Evolutionary conservation across 2,797 vertebrate species (phyloP).

Genomic region (Coranthus polyacanthus): DNA sequence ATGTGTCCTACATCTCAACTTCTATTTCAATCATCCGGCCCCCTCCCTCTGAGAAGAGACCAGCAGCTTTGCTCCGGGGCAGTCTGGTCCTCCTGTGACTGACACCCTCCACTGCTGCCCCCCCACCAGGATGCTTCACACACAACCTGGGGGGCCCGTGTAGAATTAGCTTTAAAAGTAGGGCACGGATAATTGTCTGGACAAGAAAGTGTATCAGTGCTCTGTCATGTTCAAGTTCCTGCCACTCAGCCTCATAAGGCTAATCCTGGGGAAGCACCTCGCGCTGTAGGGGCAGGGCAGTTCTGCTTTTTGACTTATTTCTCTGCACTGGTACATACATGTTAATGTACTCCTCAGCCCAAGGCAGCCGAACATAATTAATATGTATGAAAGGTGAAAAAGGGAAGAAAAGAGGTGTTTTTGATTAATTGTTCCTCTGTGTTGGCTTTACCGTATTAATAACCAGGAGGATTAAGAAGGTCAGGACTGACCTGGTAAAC

Average conservation of each 20-base stretch:
- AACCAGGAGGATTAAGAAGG: conserved; percentile 84
- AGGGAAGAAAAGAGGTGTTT: conserved; percentile 72
- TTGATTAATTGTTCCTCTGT: conserved; percentile 83
- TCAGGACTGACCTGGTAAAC: conserved; percentile 85
- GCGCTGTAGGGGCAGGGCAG: conserved; percentile 57
- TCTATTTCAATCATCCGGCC: conserved; percentile 80
- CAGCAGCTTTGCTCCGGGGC: conserved; percentile 76
- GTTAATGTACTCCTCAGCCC: conserved; percentile 75
- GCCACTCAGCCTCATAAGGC: conserved; percentile 76
- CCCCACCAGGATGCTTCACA: conserved; percentile 74
- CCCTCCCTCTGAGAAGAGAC: conserved; percentile 66
- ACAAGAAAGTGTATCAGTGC: conserved; percentile 83
- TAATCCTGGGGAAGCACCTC: conserved; percentile 76
- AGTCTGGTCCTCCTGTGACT: conserved; percentile 81
- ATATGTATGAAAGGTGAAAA: conserved; percentile 82
- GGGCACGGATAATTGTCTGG: conserved; percentile 84
- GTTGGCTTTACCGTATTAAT: conserved; percentile 82
- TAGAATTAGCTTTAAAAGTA: conserved; percentile 84
- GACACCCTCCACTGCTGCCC: conserved; percentile 73
- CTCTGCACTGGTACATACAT: conserved; percentile 64
- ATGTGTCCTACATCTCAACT: conserved; percentile 83
- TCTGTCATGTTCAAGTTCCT: conserved; percentile 81
- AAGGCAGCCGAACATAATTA: conserved; percentile 76
- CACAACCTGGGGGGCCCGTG: conserved; percentile 79
- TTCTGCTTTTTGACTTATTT: conserved; percentile 70